These are phyloP conservation scores for Tetragonula clypearis DNA, from an alignment of 1,140 invertebrate species.

Conservation along the genomic window DNA sequence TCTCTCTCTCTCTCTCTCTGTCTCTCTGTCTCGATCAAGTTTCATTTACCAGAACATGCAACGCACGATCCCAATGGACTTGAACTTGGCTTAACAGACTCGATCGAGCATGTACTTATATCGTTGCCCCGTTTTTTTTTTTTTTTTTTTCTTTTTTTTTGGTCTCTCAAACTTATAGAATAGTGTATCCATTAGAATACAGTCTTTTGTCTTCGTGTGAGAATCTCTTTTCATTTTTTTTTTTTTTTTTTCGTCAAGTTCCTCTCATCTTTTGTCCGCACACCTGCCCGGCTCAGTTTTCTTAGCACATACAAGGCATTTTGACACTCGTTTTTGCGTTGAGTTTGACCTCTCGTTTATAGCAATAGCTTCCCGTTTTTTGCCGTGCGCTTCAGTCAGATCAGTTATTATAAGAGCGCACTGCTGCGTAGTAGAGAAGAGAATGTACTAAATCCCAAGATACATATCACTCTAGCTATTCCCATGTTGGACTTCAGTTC, in stretches of 20 bases:
- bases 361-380: neutral
- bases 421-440: constrained; percentile 3
- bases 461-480: constrained; percentile 74
- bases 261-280: neutral
- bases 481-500: constrained; percentile 92
- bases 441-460: constrained; percentile 64
- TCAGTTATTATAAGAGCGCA: constrained; percentile 21
- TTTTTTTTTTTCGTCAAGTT: no score
- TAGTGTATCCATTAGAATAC: constrained; percentile 2
- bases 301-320: constrained; percentile 17
- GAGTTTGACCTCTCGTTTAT: neutral
- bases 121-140: neutral
- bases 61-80: constrained; percentile 12
- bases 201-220: neutral
- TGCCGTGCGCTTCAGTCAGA: neutral
- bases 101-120: neutral
- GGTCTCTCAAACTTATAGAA: neutral
- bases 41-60: neutral
- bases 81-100: neutral
- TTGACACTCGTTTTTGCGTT: neutral
- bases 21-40: neutral
- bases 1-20: no score
- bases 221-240: neutral
- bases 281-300: neutral
- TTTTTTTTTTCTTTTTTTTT: no score